Evolutionary conservation across 2,113 vertebrate species (phyloP).

Genomic region (Dolichallabes microphthalmus): DNA sequence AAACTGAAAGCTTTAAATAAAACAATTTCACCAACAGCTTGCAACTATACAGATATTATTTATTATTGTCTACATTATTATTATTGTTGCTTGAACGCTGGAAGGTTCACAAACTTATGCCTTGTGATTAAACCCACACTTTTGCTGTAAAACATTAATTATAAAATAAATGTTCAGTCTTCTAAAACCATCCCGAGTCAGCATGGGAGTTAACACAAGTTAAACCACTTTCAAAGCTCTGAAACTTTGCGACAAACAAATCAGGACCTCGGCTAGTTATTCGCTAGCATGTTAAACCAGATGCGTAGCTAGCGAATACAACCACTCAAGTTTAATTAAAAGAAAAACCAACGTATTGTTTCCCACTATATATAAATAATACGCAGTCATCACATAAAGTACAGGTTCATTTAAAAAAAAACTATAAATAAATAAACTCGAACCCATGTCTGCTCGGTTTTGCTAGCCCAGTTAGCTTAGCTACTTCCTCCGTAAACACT

Average conservation of each 20-base stretch:
- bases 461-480: constrained; percentile 44
- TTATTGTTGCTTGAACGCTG: background rate
- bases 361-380: background rate
- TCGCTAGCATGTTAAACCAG: background rate
- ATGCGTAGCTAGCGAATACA: background rate
- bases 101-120: background rate
- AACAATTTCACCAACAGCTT: background rate
- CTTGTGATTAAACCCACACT: background rate
- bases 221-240: background rate
- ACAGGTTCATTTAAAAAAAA: background rate
- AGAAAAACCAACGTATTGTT: background rate
- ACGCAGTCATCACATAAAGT: background rate
- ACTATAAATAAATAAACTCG: background rate
- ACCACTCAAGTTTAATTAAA: background rate
- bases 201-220: no score
- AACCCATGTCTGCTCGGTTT: background rate
- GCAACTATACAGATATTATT: background rate
- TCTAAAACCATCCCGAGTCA: background rate
- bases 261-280: background rate
- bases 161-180: no score
- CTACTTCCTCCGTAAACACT: constrained; percentile 47
- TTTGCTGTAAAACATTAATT: background rate
- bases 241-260: constrained; percentile 19
- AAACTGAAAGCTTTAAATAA: background rate
- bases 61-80: background rate